A percentile compares a stretch with the other conserved stretches of the same genome.
Conservation (phyloP, 2,797 vertebrate genomes). For the Molossus molossus region DNA sequence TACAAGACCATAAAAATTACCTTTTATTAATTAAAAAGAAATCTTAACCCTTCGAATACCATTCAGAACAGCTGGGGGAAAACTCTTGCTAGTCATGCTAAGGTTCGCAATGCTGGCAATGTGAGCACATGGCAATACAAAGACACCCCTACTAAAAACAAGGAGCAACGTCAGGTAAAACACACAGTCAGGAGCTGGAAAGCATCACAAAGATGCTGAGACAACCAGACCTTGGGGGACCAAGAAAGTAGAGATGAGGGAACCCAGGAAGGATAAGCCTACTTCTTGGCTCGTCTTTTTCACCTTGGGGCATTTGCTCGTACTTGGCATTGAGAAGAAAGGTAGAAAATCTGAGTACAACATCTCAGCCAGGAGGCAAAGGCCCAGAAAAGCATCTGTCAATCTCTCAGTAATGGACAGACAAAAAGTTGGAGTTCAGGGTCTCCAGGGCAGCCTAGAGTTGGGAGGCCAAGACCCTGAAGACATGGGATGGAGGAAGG, state of each 20-base stretch:
- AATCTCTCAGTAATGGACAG: background rate
- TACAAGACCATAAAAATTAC: background rate
- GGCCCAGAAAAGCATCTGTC: background rate
- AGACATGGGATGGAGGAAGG: background rate
- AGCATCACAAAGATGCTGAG: background rate
- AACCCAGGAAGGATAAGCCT: background rate
- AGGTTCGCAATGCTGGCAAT: background rate
- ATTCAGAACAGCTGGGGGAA: background rate
- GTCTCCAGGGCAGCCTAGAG: background rate
- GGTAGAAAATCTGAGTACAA: background rate
- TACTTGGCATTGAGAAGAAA: background rate
- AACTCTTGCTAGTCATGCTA: background rate
- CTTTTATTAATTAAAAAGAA: conserved; percentile 1
- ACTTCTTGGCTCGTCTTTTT: background rate
- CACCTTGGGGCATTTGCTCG: background rate
- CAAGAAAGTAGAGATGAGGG: background rate
- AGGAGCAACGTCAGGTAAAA: background rate
- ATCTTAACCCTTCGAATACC: background rate
- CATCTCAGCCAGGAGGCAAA: background rate
- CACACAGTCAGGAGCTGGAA: background rate
- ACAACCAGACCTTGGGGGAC: background rate
- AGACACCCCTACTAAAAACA: background rate
- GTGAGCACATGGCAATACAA: background rate
- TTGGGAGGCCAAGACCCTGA: background rate
- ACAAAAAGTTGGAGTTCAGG: background rate